Evolutionary conservation across 1,140 invertebrate species (phyloP).

Genomic region (Caerostris darwini): DNA sequence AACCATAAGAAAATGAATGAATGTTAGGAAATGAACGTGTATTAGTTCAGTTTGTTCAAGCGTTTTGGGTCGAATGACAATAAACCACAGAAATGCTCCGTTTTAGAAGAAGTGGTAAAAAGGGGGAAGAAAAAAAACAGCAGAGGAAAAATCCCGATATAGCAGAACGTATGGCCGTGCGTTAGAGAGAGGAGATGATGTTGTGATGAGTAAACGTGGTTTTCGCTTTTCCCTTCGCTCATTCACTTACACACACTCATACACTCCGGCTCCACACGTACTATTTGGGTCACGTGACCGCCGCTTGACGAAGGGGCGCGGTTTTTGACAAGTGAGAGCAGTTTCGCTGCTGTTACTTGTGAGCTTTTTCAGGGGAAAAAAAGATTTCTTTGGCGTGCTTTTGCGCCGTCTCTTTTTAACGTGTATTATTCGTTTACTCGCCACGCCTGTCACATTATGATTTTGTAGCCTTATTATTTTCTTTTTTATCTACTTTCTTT

Average conservation of each 20-base stretch:
- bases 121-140: background rate
- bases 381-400: conserved; percentile 39
- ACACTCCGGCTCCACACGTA: conserved; percentile 70
- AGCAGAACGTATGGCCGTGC: conserved; percentile 33
- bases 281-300: conserved; percentile 74
- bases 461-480: conserved; percentile 59
- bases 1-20: background rate
- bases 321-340: conserved; percentile 69
- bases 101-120: background rate
- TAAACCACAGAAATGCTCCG: conserved; percentile 28
- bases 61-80: background rate
- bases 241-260: conserved; percentile 50
- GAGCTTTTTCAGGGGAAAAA: conserved; percentile 5
- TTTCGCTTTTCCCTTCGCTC: conserved; percentile 57
- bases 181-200: conserved; percentile 51
- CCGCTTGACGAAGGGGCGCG: conserved; percentile 61
- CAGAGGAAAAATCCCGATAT: conserved; percentile 38
- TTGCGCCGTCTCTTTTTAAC: conserved; percentile 23
- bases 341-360: conserved; percentile 40
- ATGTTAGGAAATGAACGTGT: no score
- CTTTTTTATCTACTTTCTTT: background rate
- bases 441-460: conserved; percentile 74
- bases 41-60: background rate
- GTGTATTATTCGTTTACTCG: conserved; percentile 56
- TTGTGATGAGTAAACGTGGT: conserved; percentile 77